Evolutionary conservation across 64 coral and sea anemone species (phyloP), one percentile per base, ranked within the genome.

Genomic region (Dendronephthya gigantea): DNA sequence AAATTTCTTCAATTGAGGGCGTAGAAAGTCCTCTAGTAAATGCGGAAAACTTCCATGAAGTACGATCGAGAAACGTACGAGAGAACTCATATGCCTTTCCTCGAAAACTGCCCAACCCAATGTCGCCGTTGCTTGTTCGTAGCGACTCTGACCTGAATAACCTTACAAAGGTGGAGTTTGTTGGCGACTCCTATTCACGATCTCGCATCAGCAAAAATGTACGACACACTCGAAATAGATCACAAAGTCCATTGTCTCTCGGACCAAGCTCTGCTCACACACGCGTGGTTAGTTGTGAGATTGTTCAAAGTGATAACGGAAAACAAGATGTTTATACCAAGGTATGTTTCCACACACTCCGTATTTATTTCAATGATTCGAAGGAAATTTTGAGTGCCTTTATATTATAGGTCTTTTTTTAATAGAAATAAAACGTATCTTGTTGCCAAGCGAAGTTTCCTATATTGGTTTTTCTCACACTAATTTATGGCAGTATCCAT

Each of bases 141-240:
- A 79, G 72, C 29, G 72, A 79, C 29, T 33, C 72, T 10, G 72
- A 79, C 72, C 9, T 79, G 2, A 79, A 79, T 39, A 8, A 33
- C 32, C 72, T 79, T 15, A 79, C 72, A 4, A 34, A 39, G 15
- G 72, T 79, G 1, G 19, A 79, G 31, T 79, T 79, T 29, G 72
- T 79, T 19, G 72, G 72, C 72, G 72, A 79, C 36, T 79, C 72
- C 9, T 79, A 79, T 34, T 79, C 72, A 12, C 72, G 72, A 79
- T 79, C 72, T 29, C 72, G 36, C 36, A 79, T 79, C 29, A 79
- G 72, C 29, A 79, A 79, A 8, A 79, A 79, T 39, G 2, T 79
- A 79, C 72, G 72, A 28, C 72, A 79, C 36, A 39, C 72, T 79
- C 72, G 72, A 19, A 19, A 39, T 33, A 34, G 35, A 16, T 76